phyloP scores from a whole-genome alignment of 2,797 vertebrate genomes.

The Enoplosus armatus region DNA sequence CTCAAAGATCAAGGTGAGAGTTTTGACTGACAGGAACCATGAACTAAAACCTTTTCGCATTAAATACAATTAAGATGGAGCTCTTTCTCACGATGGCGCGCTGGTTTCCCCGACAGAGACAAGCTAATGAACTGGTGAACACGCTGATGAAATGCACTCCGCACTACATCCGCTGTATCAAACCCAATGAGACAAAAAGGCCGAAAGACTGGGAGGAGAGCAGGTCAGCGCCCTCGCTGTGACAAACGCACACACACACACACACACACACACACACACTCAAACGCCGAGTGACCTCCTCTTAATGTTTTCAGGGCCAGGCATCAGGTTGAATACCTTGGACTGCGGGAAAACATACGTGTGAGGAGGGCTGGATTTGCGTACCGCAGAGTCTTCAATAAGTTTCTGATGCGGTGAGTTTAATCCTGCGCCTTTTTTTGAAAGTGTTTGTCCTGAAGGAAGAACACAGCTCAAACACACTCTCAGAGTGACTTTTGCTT shows the following conservation, averaged over 20 bases:
- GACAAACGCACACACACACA: background rate
- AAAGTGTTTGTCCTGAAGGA: background rate
- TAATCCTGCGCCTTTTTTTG: rapidly evolving
- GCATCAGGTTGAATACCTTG: conserved; percentile 97
- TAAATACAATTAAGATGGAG: background rate
- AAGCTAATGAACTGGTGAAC: conserved; percentile 96
- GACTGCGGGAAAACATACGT: conserved; percentile 94
- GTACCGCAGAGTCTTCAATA: conserved; percentile 92
- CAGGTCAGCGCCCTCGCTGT: conserved; percentile 82
- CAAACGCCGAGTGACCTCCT: background rate
- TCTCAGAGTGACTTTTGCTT: background rate
- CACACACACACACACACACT: background rate
- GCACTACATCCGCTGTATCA: conserved; percentile 98
- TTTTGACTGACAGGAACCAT: background rate
- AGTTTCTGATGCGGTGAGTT: conserved; percentile 92
- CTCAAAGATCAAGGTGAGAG: conserved; percentile 94
- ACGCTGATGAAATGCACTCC: conserved; percentile 97
- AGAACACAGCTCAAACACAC: background rate
- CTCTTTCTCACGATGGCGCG: background rate
- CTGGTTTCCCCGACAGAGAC: conserved; percentile 85
- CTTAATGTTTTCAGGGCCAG: conserved; percentile 83
- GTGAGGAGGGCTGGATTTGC: conserved; percentile 95
- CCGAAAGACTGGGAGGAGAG: conserved; percentile 97
- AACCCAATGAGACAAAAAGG: conserved; percentile 97
- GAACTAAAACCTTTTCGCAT: too few species aligned